These are phyloP conservation scores for Patella vulgata DNA, from an alignment of 1,140 invertebrate species.

Conservation along the genomic window DNA sequence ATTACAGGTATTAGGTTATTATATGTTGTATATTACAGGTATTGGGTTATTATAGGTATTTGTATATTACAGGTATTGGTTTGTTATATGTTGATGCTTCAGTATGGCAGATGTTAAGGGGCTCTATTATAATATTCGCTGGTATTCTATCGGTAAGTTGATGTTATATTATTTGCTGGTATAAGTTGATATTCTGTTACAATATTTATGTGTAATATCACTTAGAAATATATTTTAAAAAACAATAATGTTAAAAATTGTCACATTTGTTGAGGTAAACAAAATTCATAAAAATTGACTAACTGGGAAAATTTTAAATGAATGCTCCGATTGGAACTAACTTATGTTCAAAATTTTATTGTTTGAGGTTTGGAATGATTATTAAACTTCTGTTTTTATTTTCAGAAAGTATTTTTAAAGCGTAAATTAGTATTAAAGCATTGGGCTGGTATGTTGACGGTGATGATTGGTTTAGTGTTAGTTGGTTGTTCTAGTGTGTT, in stretches of 20 bases:
- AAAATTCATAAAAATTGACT: too few species aligned
- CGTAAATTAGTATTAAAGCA: constrained; percentile 48
- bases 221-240: neutral
- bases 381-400: constrained; percentile 14
- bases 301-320: too few species aligned
- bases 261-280: too few species aligned
- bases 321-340: too few species aligned
- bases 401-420: constrained; percentile 61
- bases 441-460: constrained; percentile 58
- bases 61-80: constrained; percentile 52
- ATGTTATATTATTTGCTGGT: neutral
- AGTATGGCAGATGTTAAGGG: constrained; percentile 64
- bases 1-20: constrained; percentile 50
- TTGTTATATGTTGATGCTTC: constrained; percentile 61
- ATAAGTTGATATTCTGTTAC: neutral
- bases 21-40: neutral
- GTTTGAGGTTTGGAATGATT: neutral
- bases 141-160: constrained; percentile 60
- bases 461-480: constrained; percentile 55
- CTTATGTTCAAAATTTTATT: too few species aligned
- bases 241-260: too few species aligned
- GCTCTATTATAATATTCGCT: constrained; percentile 63
- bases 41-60: too few species aligned
- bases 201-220: neutral
- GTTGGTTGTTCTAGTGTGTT: constrained; percentile 64